A percentile compares a stretch with the other conserved stretches of the same genome.
Evolutionary conservation across 2,888 invertebrate genomes (phyloP).

Genomic region (Norana najaformis): DNA sequence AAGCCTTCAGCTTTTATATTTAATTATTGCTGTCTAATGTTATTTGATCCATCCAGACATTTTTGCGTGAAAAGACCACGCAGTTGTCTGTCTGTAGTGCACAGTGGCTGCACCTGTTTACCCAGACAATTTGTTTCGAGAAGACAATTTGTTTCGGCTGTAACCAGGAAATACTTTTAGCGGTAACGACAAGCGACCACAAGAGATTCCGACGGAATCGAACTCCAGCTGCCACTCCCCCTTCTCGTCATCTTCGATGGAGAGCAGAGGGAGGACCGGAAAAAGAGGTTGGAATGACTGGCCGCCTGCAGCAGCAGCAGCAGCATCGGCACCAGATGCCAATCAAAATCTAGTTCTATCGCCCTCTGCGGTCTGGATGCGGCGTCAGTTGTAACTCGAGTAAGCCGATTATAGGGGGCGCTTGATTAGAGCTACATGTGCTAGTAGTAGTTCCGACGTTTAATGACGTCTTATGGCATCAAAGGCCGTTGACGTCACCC

Average conservation of each 20-base stretch:
- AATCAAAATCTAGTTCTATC: not conserved
- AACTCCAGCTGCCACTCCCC: not conserved
- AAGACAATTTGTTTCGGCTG: too few relatives aligned
- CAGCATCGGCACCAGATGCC: not conserved
- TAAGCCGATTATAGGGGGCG: not conserved
- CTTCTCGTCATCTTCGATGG: not conserved
- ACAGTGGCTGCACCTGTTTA: not conserved
- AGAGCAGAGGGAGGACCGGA: not conserved
- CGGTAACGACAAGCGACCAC: not conserved
- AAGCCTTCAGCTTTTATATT: not conserved
- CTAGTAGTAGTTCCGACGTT: too few relatives aligned
- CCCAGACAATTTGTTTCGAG: not conserved
- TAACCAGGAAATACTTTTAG: too few relatives aligned
- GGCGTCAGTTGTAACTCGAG: constrained; percentile 9
- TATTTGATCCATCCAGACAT: not conserved
- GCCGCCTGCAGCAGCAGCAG: not conserved
- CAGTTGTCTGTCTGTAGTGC: not conserved
- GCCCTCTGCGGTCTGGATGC: not conserved
- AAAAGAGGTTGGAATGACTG: not conserved
- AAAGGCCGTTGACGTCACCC: too few relatives aligned
- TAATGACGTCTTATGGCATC: too few relatives aligned
- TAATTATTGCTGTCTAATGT: not conserved
- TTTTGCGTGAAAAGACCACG: not conserved
- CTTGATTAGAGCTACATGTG: not conserved
- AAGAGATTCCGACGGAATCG: not conserved